Base-by-base conservation (phyloP, 2,888 invertebrate species). In the Eustalomyia histrio region DNA sequence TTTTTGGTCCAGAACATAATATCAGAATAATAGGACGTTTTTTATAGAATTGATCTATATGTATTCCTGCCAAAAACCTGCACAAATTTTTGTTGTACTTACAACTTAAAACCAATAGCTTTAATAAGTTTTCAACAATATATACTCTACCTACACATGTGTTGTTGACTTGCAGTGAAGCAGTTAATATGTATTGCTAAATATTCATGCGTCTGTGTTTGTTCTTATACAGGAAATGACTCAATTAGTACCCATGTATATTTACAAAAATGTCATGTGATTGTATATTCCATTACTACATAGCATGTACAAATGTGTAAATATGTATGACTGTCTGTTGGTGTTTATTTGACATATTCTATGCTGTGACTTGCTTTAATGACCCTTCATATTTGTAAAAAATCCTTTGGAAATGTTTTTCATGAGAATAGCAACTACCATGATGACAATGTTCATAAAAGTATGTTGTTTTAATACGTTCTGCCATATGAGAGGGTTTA, bases 361-460 rank as follows among this genome's bases (percentile, higher is more conserved):
- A 65, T 71, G 52, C 72, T 67, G 68, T 64, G 74, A 69, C 74
- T 79, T 74, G 69, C 64, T 80, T 76, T 72, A 80, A 80, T 80
- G 80, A 80, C 80, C 72, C 80, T 76, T 80, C 57, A 80, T 76
- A 69, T 64, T 80, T 64, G 35, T n/a, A 55, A 67, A 29, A 52
- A 73, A 60, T 53, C 16, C 64, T 64, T 58, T 73, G 52, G 43
- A 52, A 52, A 55, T 39, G 8, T 10, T n/a, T 39, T 39, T 14
- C 53, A 67, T 21, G 55, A 67, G 55, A 80, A 72, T 63, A 63
- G 12, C 53, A 47, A 67, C 43, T 33, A 57, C n/a, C 21, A 67
- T 43, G 58, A 61, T 29, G 55, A 35, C 58, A 52, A 24, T 53
- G 63, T 71, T 72, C 4, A 29, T 2, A 72, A 60, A 69, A 55